Percentiles rank a stretch among this genome's conserved stretches.
These are phyloP conservation scores for Epicampocera succincta DNA, from an alignment of 2,888 invertebrate genomes.

Conservation along the genomic window DNA sequence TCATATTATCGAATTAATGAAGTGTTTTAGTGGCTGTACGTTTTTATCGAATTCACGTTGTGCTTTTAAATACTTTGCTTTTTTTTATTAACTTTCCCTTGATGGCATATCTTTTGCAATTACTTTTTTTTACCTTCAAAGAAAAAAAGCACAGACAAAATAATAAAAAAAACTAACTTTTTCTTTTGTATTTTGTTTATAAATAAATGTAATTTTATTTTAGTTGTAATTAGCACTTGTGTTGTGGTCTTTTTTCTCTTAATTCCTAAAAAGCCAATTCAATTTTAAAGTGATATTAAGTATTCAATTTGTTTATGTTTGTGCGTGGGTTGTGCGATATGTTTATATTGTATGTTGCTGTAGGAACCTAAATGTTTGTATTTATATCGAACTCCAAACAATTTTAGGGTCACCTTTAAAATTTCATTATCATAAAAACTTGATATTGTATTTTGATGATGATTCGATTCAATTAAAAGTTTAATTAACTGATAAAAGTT, in stretches of 20 bases:
- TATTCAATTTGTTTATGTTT: constrained; percentile 1
- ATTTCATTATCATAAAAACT: too few species aligned
- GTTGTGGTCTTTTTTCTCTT: background rate
- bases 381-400: too few species aligned
- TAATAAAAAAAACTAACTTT: constrained; percentile 26
- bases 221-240: constrained; percentile 20
- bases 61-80: background rate
- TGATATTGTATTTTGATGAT: too few species aligned
- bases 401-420: too few species aligned
- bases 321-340: background rate
- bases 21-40: background rate
- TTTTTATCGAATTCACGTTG: constrained; percentile 57
- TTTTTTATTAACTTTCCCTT: constrained; percentile 62
- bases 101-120: constrained; percentile 58
- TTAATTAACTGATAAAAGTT: too few species aligned
- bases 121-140: constrained; percentile 39
- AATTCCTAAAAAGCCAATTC: background rate
- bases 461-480: too few species aligned
- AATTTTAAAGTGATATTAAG: background rate
- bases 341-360: background rate
- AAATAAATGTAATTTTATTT: constrained; percentile 15
- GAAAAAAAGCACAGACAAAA: background rate
- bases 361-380: too few species aligned
- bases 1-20: constrained; percentile 66
- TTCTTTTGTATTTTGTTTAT: constrained; percentile 1